Evolutionary conservation across 2,797 vertebrate species (phyloP), one percentile per base, ranked within the genome.

Genomic region (Buceros bicornis): DNA sequence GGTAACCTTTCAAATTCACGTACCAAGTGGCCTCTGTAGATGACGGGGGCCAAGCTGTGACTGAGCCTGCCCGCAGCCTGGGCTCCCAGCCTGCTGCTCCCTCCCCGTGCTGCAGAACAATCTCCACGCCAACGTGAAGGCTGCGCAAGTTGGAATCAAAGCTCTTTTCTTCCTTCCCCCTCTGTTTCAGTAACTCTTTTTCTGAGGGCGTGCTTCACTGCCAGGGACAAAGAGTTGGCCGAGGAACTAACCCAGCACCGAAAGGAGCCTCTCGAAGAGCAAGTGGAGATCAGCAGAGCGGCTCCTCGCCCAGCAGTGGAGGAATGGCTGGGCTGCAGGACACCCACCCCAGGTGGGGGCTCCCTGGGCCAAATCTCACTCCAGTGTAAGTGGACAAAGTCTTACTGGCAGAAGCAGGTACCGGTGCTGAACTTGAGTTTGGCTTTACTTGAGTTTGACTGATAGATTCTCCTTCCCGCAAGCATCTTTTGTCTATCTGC

Each of bases 241-340:
- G 64, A 50, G 58, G 53, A 80, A 71, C 72, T 29, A 77, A 80
- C 43, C 57, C 33, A 53, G 13, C 8, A 18, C 5, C 57, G 35
- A 70, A 45, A 80, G 50, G 25, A 81, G 51, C 40, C 31, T n/a
- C 57, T 77, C 42, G 33, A 37, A 48, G 76, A 37, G 13, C 16
- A 45, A n/a, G 42, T 0, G 1, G 19, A 37, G 54, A 26, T 25
- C 2, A 3, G 28, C 42, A 73, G 61, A 73, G 29, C 10, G 15
- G 31, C 48, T 72, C 60, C 56, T 50, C 1, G 0, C 54, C 48
- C 17, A 35, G 65, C 43, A 11, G 15, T 1, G 26, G 62, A 37
- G 45, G 43, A 74, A 58, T 1, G 0, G 40, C 57, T 1, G 1
- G 2, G 42, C 53, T 62, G 42, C 0, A 1, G 5, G 25, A 11